phyloP scores from a whole-genome alignment of 2,888 invertebrate species.

The Limnephilus lunatus region DNA sequence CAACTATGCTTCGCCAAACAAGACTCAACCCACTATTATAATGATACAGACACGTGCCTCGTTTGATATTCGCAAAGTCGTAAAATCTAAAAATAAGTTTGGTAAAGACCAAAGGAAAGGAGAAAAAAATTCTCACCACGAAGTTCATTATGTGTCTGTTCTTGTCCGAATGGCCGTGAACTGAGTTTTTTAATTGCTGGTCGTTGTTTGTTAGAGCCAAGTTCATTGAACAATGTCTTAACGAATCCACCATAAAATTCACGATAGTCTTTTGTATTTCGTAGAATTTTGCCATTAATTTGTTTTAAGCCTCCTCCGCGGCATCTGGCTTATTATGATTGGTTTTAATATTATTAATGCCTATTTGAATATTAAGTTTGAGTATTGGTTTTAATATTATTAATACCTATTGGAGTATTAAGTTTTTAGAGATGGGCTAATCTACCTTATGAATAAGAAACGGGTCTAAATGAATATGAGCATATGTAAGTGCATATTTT shows the following conservation, averaged over 20 bases:
- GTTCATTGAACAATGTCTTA: conserved; percentile 26
- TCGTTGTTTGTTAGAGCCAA: background rate
- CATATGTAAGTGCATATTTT: background rate
- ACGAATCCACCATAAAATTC: background rate
- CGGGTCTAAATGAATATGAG: background rate
- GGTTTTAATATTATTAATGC: no score
- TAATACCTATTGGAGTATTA: no score
- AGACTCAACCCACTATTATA: background rate
- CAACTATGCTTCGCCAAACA: background rate
- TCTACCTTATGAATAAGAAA: no score
- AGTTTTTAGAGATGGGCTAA: no score
- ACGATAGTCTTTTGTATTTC: background rate
- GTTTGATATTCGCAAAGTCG: background rate
- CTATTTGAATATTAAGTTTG: no score
- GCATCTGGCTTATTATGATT: no score
- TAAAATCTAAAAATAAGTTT: background rate
- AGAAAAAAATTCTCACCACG: background rate
- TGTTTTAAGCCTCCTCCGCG: background rate
- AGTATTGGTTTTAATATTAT: no score
- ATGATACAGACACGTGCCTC: background rate
- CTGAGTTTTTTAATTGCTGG: background rate
- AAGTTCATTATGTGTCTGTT: background rate
- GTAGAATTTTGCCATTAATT: background rate
- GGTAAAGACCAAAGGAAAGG: background rate
- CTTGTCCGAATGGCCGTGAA: conserved; percentile 8